These are phyloP conservation scores for Merluccius polli DNA, from an alignment of 2,797 vertebrate genomes.

Conservation along the genomic window DNA sequence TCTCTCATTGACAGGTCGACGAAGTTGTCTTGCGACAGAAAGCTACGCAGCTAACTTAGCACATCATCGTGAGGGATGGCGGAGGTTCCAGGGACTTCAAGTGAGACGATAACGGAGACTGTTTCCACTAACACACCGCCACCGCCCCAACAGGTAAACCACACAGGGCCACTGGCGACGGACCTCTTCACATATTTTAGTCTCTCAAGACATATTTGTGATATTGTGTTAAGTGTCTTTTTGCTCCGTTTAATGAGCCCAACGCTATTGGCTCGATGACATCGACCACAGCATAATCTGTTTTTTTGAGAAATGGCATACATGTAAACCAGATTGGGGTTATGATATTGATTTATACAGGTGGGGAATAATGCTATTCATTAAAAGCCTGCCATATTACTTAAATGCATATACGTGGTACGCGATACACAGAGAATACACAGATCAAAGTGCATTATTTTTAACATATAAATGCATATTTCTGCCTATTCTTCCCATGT, in stretches of 20 bases:
- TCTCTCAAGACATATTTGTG: neutral
- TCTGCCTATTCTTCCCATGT: neutral
- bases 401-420: neutral
- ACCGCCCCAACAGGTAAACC: conserved; percentile 73
- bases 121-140: conserved; percentile 71
- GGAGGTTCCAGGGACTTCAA: conserved; percentile 76
- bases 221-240: neutral
- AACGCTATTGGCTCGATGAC: neutral
- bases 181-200: neutral
- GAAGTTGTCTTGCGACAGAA: neutral
- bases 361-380: neutral
- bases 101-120: conserved; percentile 80
- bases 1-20: neutral
- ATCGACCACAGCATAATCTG: neutral
- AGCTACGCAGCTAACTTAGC: conserved; percentile 48
- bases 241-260: neutral
- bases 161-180: too few relatives aligned
- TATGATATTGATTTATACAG: neutral
- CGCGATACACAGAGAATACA: neutral
- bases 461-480: neutral
- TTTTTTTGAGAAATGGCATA: neutral
- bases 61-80: conserved; percentile 67
- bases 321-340: neutral
- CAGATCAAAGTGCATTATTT: neutral
- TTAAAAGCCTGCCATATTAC: neutral